These are phyloP conservation scores for Aythya fuligula DNA, from an alignment of 2,797 vertebrate species.

Conservation along the genomic window DNA sequence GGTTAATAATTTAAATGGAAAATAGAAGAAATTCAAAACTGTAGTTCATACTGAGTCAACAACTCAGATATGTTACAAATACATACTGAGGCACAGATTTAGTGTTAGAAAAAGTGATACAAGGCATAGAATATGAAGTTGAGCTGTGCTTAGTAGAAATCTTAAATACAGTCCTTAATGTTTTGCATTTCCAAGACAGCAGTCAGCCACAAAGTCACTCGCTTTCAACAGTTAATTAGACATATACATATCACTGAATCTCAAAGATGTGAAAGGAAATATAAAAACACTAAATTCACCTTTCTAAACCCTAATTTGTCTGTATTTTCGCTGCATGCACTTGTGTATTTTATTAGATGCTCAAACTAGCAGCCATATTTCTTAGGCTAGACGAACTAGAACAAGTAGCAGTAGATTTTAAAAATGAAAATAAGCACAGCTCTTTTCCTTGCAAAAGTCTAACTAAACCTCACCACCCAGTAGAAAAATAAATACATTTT, in stretches of 20 bases:
- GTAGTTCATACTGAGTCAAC: background rate
- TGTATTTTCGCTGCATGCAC: background rate
- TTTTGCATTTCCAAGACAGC: background rate
- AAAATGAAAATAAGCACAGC: background rate
- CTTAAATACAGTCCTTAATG: background rate
- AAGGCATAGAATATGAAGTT: slow-evolving; percentile 9
- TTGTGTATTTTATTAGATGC: background rate
- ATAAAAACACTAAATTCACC: background rate
- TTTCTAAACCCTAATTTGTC: background rate
- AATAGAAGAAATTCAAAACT: slow-evolving; percentile 33
- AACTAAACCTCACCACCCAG: background rate
- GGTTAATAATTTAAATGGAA: slow-evolving; percentile 34
- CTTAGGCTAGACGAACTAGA: background rate
- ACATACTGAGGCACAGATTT: background rate
- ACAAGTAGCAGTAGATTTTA: background rate
- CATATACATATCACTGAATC: background rate
- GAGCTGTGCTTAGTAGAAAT: background rate
- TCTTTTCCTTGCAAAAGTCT: background rate
- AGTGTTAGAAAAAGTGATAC: slow-evolving; percentile 2
- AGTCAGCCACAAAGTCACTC: background rate
- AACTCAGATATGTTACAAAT: background rate
- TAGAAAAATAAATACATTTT: background rate
- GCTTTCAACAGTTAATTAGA: background rate
- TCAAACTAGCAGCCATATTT: background rate
- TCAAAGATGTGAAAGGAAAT: background rate